Evolutionary conservation across 2,888 invertebrate species (phyloP), one percentile per base, ranked within the genome.

Genomic region (Odontothrips loti): DNA sequence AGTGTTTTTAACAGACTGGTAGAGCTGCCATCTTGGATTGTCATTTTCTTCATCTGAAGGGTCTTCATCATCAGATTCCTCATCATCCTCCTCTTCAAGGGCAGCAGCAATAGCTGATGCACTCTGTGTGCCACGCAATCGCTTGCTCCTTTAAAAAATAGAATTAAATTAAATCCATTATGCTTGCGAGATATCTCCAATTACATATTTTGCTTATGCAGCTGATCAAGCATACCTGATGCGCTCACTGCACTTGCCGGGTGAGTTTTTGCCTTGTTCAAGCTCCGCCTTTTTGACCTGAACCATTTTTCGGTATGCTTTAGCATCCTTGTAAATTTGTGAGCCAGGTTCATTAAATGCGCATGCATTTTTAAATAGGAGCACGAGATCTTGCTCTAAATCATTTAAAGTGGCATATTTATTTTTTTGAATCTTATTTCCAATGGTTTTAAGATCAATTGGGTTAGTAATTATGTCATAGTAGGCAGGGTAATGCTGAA

Each of bases 291-390:
- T 93, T 83, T 91, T 91, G 80, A 90, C 90, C 83, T 91, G 86
- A 80, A 91, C 89, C 83, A 95, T 92, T 90, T 95, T 96, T 86
- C 95, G 95, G 81, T 99, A 88, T 43, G 93, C 90, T 86, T 96
- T 96, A 0, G 98, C 97, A 88, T 98, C 97, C 88, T 96, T 97
- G 86, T 97, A 98, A 84, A 99, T 98, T 86, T 94, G 94, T 20
- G 98, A 98, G 2, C 97, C 97, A 0, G 99, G 97, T 86, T 98
- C 98, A 87, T 99, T 99, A 86, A 97, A 99, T 27, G 92, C 90
- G 86, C 97, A 98, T 0, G 99, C 99, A 88, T 99, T 99, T 84
- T 94, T 93, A 80, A 95, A 95, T 95, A 99, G 96, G 81, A 95
- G 89, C 83, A 94, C 87, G 68, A 99, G 88, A 89, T 99, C 99